Conservation (phyloP, 1,140 invertebrate species). For the Eufriesea mexicana region DNA sequence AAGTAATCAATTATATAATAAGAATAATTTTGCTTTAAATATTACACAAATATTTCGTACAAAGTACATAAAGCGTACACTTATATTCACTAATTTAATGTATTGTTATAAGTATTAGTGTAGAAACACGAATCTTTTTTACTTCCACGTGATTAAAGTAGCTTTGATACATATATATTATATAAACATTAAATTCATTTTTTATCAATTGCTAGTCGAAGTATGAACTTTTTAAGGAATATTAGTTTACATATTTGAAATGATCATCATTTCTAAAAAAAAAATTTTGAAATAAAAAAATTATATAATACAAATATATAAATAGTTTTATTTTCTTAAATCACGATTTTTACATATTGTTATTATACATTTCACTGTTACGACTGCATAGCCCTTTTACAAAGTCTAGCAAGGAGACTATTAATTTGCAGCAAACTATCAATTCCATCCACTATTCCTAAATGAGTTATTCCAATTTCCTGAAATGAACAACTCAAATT, state of each 20-base stretch:
- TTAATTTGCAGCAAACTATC: too few species aligned
- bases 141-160: background rate
- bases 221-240: background rate
- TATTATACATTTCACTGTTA: too few species aligned
- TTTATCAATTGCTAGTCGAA: constrained; percentile 29
- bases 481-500: background rate
- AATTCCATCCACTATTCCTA: too few species aligned
- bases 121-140: too few species aligned
- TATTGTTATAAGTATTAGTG: constrained; percentile 2
- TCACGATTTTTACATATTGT: too few species aligned
- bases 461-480: background rate
- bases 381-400: too few species aligned
- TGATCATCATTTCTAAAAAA: background rate
- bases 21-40: background rate
- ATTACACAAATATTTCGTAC: too few species aligned
- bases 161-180: background rate
- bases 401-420: too few species aligned
- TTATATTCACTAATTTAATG: constrained; percentile 26
- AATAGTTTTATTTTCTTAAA: background rate
- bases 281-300: constrained; percentile 38
- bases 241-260: background rate
- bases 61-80: constrained; percentile 28
- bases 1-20: background rate
- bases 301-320: background rate
- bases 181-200: background rate